These are phyloP conservation scores for Hecatera dysodea DNA, from an alignment of 2,888 invertebrate species.

Conservation along the genomic window DNA sequence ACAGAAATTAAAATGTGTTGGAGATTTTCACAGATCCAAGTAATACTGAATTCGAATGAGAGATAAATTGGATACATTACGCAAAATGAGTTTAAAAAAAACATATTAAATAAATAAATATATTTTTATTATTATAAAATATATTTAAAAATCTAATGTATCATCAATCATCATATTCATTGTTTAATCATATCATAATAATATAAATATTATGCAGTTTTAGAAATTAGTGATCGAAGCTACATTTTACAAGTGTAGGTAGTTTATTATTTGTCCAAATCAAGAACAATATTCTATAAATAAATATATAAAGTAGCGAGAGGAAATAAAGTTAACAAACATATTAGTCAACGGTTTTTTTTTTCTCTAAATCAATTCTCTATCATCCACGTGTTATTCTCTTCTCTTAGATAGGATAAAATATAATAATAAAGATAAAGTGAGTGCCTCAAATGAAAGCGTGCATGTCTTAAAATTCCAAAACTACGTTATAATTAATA, in stretches of 20 bases:
- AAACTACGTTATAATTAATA: conserved; percentile 31
- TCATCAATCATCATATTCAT: not conserved
- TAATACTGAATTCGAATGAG: not conserved
- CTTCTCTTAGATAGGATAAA: conserved; percentile 25
- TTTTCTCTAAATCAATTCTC: not conserved
- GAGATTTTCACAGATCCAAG: not conserved
- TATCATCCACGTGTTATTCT: not conserved
- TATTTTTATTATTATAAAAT: too few relatives aligned
- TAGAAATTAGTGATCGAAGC: too few relatives aligned
- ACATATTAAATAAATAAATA: too few relatives aligned
- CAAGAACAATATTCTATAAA: not conserved
- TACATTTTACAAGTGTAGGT: too few relatives aligned
- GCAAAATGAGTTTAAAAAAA: not conserved
- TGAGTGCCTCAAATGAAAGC: conserved; percentile 51
- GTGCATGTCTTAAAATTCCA: conserved; percentile 28
- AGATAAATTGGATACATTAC: not conserved
- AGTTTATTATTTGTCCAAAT: not conserved
- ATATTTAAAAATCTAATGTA: too few relatives aligned
- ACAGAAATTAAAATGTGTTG: not conserved
- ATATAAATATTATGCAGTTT: not conserved
- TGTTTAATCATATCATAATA: not conserved
- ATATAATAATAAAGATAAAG: conserved; percentile 14
- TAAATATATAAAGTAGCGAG: too few relatives aligned
- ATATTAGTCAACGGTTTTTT: too few relatives aligned
- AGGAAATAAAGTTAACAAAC: too few relatives aligned